Percentiles rank a stretch among this genome's conserved stretches.
phyloP scores from a whole-genome alignment of 1,140 invertebrate genomes.

The Apocrypta bakeri region DNA sequence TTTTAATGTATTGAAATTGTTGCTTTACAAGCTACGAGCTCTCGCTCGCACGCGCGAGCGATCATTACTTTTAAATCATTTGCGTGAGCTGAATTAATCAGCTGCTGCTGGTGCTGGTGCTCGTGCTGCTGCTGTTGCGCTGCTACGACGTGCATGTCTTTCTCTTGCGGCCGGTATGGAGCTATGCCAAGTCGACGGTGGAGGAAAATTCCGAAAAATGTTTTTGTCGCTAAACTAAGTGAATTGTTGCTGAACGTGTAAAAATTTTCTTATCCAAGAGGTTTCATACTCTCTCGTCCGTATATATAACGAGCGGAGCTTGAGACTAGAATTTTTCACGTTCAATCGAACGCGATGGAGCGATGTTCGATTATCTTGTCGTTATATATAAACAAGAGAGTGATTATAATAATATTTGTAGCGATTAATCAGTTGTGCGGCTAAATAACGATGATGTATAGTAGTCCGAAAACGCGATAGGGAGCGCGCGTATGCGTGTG shows the following conservation, averaged over 20 bases:
- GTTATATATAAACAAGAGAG: background rate
- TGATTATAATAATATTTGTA: background rate
- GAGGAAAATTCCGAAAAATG: slow-evolving; percentile 35
- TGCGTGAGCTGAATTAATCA: slow-evolving; percentile 49
- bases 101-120: no score
- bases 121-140: background rate
- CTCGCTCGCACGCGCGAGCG: background rate
- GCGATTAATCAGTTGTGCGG: background rate
- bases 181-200: background rate
- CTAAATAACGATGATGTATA: background rate
- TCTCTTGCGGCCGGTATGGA: background rate
- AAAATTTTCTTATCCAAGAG: background rate
- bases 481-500: background rate
- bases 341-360: background rate
- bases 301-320: background rate
- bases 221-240: background rate
- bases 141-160: background rate
- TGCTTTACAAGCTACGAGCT: background rate
- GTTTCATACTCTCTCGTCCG: background rate
- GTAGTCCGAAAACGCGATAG: background rate
- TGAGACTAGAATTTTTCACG: background rate
- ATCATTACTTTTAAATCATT: slow-evolving; percentile 44
- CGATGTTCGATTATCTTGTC: background rate
- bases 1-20: slow-evolving; percentile 36
- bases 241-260: background rate